Evolutionary conservation across 2,888 invertebrate species (phyloP).

Genomic region (Trachelus stipa): DNA sequence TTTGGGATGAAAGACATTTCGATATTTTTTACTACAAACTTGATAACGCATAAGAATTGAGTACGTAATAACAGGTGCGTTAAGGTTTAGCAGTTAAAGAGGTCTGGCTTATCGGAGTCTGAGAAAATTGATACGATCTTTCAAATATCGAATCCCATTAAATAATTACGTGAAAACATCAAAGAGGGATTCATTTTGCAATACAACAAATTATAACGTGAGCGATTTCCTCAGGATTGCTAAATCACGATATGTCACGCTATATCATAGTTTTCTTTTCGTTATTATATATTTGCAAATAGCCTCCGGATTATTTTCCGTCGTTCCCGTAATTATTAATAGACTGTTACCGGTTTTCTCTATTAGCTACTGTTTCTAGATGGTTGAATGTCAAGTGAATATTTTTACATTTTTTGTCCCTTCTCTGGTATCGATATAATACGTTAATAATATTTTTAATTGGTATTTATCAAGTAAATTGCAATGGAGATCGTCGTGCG

Average conservation of each 20-base stretch:
- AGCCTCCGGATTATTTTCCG: neutral
- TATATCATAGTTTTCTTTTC: neutral
- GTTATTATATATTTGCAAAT: neutral
- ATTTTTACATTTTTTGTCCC: neutral
- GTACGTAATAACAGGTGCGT: neutral
- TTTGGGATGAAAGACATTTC: neutral
- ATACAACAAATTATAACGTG: neutral
- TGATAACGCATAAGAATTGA: neutral
- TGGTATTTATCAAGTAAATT: no score
- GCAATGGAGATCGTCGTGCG: no score
- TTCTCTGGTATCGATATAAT: neutral
- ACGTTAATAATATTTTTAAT: neutral
- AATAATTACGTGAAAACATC: neutral
- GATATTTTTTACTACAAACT: neutral
- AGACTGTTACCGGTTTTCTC: neutral
- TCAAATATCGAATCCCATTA: neutral
- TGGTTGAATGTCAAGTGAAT: neutral
- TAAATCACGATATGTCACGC: neutral
- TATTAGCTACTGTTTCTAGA: neutral
- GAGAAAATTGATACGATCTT: neutral
- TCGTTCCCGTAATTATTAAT: neutral
- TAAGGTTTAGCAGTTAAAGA: neutral
- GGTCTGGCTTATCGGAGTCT: neutral
- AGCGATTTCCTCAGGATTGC: neutral
- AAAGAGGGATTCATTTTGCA: neutral